Evolutionary conservation across 2,888 invertebrate genomes (phyloP), one percentile per base, ranked within the genome.

Genomic region (Eupithecia vulgata): DNA sequence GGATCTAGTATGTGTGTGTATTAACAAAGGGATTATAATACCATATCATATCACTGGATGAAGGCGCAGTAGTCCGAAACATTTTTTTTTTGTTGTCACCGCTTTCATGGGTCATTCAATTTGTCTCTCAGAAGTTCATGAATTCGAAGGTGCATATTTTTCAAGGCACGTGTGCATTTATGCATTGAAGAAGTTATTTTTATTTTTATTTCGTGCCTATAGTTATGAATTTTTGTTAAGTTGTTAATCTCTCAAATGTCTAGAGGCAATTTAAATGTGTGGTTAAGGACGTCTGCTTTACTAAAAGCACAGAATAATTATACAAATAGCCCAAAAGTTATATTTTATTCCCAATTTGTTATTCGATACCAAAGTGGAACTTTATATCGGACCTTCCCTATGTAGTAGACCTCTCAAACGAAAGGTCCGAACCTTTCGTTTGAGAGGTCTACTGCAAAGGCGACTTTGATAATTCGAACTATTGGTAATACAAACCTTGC

Each of bases 391-490:
- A 8, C 61, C 62, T n/a, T 8, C 76, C 71, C 62, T 61, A 74
- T 48, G n/a, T n/a, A n/a, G n/a, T n/a, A n/a, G n/a, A n/a, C n/a
- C n/a, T n/a, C n/a, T n/a, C n/a, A n/a, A n/a, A n/a, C n/a, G n/a
- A n/a, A n/a, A n/a, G n/a, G n/a, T 15, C 15, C 17, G 12, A 40
- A 40, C n/a, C 40, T 37, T 42, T 68, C 76, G 67, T 59, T 71
- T 75, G 74, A 75, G 71, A 72, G 71, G 69, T 64, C 68, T 64
- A 70, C 74, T 75, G 69, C 37, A 78, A 71, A 76, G 76, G 73
- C 78, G 78, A 80, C 81, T 85, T 84, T 83, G 84, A 85, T 83
- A 85, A 84, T 83, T 79, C 81, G 74, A 77, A 80, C 79, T 83
- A 83, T 86, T 82, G 83, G 81, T 79, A 77, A 78, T 81, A 85